Conservation (phyloP, 23 tunicate genomes). For the Ascidia mentula region DNA sequence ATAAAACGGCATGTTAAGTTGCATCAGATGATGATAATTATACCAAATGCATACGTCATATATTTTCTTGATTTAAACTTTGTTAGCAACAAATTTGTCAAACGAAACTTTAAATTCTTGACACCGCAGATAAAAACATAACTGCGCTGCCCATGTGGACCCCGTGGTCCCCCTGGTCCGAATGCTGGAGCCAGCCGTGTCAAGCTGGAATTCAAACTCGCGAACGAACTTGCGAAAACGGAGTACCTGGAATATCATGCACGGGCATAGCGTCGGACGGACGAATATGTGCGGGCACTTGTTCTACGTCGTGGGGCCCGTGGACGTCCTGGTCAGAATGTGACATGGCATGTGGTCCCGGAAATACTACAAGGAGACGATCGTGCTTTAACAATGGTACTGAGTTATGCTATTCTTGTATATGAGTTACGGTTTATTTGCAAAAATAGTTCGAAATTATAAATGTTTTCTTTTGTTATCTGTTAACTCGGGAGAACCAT, state of each 20-base stretch:
- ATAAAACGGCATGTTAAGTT: too few species aligned
- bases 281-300: neutral
- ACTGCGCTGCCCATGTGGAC: neutral
- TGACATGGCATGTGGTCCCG: neutral
- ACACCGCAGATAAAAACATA: neutral
- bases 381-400: neutral
- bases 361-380: neutral
- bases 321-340: neutral
- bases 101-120: too few species aligned
- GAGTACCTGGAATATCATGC: neutral
- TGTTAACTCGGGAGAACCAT: too few species aligned
- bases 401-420: too few species aligned
- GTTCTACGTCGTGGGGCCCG: neutral
- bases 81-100: too few species aligned
- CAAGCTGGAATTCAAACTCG: neutral
- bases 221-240: neutral
- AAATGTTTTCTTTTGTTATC: too few species aligned
- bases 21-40: too few species aligned
- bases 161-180: neutral
- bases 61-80: too few species aligned
- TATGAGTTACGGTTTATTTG: too few species aligned
- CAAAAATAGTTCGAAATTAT: too few species aligned
- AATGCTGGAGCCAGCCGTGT: neutral
- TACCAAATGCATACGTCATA: too few species aligned
- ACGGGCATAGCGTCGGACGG: neutral